A percentile compares a stretch with the other conserved stretches of the same genome.
These are phyloP conservation scores for Maconellicoccus hirsutus DNA, from an alignment of 1,140 invertebrate species.

Conservation along the genomic window DNA sequence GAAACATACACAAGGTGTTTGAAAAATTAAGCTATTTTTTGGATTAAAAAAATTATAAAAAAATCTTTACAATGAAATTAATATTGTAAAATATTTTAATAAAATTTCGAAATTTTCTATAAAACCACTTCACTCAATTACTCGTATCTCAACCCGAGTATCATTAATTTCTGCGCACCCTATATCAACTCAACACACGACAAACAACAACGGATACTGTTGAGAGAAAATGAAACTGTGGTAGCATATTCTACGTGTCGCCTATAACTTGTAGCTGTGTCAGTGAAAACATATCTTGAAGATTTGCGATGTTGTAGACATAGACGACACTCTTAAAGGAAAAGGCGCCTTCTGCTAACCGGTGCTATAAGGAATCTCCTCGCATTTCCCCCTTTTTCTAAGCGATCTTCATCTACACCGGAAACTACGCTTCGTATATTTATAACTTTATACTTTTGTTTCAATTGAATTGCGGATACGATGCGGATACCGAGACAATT, in stretches of 20 bases:
- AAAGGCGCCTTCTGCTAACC: constrained; percentile 15
- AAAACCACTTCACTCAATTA: too few relatives aligned
- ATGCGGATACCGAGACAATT: constrained; percentile 16
- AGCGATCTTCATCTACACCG: constrained; percentile 11
- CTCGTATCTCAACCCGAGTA: too few relatives aligned
- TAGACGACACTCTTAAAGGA: background rate
- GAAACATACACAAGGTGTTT: background rate
- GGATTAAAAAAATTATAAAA: too few relatives aligned
- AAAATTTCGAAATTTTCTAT: too few relatives aligned
- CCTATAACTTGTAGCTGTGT: constrained; percentile 11
- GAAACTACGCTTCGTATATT: constrained; percentile 18
- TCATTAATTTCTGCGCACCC: background rate
- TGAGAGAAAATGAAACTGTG: background rate
- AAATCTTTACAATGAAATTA: too few relatives aligned
- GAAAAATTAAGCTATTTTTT: too few relatives aligned
- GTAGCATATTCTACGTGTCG: constrained; percentile 16
- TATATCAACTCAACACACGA: background rate
- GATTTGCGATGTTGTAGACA: background rate
- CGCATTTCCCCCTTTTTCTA: background rate
- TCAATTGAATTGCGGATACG: constrained; percentile 20
- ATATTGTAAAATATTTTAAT: too few relatives aligned
- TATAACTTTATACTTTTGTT: constrained; percentile 19
- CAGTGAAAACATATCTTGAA: background rate
- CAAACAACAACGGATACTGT: background rate
- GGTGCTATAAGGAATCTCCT: background rate